Conservation (phyloP, 2,113 vertebrate species). For the Lasiurus borealis region DNA sequence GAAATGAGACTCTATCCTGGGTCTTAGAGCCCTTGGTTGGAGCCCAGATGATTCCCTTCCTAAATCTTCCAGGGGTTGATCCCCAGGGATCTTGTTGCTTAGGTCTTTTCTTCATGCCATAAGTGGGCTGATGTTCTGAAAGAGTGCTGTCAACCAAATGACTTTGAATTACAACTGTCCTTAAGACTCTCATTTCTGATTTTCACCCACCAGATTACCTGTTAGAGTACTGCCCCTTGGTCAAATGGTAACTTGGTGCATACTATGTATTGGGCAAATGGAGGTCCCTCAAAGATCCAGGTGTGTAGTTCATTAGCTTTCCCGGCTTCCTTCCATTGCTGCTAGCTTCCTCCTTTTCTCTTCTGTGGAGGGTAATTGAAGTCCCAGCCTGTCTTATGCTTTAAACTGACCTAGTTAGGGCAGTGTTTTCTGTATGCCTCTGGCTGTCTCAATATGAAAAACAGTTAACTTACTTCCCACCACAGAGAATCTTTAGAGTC, state of each 20-base stretch:
- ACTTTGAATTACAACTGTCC: neutral
- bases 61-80: neutral
- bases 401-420: neutral
- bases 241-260: neutral
- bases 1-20: neutral
- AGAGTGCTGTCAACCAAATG: neutral
- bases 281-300: neutral
- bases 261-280: neutral
- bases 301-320: neutral
- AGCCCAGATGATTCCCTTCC: neutral
- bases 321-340: neutral
- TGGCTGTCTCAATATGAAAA: neutral
- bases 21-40: neutral
- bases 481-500: conserved; percentile 6
- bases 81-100: neutral
- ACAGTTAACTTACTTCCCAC: neutral
- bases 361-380: neutral
- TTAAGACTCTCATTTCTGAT: conserved; percentile 30
- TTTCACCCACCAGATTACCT: neutral
- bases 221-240: neutral
- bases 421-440: neutral
- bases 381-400: neutral
- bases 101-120: neutral
- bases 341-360: neutral
- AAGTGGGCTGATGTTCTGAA: neutral